These are phyloP conservation scores for Pyrrhia umbra DNA, from an alignment of 2,888 invertebrate species.

Conservation along the genomic window DNA sequence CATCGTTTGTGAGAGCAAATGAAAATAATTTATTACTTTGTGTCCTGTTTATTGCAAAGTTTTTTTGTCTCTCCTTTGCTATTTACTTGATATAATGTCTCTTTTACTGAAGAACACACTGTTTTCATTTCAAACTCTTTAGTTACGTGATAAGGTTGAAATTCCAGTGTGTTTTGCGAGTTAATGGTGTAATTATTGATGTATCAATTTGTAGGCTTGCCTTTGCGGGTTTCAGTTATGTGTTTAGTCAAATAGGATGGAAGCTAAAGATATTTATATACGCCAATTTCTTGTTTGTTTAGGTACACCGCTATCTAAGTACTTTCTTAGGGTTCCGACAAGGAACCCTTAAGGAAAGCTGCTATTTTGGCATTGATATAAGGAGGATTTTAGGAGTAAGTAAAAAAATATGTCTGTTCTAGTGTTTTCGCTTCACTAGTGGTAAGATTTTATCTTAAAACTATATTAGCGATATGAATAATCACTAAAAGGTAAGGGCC, in stretches of 20 bases:
- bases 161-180: slow-evolving; percentile 1
- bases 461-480: too few species aligned
- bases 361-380: too few species aligned
- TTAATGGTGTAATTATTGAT: slow-evolving; percentile 57
- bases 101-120: background rate
- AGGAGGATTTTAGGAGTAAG: too few species aligned
- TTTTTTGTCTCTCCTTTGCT: slow-evolving; percentile 37
- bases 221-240: slow-evolving; percentile 31
- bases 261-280: slow-evolving; percentile 39
- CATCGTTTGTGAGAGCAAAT: slow-evolving; percentile 33
- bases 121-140: background rate
- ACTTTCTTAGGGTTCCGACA: too few species aligned
- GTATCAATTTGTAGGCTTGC: slow-evolving; percentile 51
- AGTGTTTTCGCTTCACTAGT: too few species aligned
- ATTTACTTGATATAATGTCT: slow-evolving; percentile 47
- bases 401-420: too few species aligned
- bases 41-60: slow-evolving; percentile 57
- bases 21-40: slow-evolving; percentile 57
- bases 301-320: too few species aligned
- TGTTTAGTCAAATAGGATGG: slow-evolving; percentile 44
- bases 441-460: too few species aligned
- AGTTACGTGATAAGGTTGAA: fast-evolving
- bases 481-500: too few species aligned
- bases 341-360: too few species aligned
- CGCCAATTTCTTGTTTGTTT: background rate